Percentiles rank a stretch among this genome's conserved stretches.
Evolutionary conservation across 2,113 vertebrate genomes (phyloP).

Genomic region (Siphamia tubifer): DNA sequence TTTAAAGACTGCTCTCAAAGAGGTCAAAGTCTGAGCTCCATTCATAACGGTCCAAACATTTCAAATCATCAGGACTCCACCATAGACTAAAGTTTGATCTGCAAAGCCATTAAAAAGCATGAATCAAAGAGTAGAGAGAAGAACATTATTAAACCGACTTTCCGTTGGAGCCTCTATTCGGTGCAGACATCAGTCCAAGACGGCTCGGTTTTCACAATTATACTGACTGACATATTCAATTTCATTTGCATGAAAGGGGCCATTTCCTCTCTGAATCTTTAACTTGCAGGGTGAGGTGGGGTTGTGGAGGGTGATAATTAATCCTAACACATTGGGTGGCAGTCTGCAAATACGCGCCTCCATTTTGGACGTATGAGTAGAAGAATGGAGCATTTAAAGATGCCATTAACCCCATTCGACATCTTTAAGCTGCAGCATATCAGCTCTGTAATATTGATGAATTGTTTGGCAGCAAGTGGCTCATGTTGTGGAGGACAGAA

Average conservation of each 20-base stretch:
- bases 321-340: conserved; percentile 72
- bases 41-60: conserved; percentile 57
- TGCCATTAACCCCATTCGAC: conserved; percentile 69
- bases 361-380: conserved; percentile 46
- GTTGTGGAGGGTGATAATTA: conserved; percentile 74
- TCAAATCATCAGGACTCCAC: conserved; percentile 41
- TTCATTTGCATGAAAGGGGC: conserved; percentile 78
- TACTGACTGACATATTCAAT: conserved; percentile 81
- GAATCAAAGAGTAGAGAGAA: conserved; percentile 60
- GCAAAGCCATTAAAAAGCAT: conserved; percentile 55
- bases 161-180: conserved; percentile 49
- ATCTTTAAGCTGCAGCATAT: conserved; percentile 52
- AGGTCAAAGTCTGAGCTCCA: conserved; percentile 33
- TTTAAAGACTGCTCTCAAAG: conserved; percentile 37
- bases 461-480: conserved; percentile 28
- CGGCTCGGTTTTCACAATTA: conserved; percentile 70
- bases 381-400: conserved; percentile 73
- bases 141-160: conserved; percentile 68
- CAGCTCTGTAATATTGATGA: conserved; percentile 59
- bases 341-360: conserved; percentile 67
- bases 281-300: conserved; percentile 68
- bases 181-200: conserved; percentile 51
- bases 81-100: conserved; percentile 62
- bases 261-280: conserved; percentile 74
- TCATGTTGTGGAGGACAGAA: conserved; percentile 13